Percentiles rank a stretch among this genome's conserved stretches.
These are phyloP conservation scores for Metacarcinus magister DNA, from an alignment of 2,888 invertebrate species.

Conservation along the genomic window DNA sequence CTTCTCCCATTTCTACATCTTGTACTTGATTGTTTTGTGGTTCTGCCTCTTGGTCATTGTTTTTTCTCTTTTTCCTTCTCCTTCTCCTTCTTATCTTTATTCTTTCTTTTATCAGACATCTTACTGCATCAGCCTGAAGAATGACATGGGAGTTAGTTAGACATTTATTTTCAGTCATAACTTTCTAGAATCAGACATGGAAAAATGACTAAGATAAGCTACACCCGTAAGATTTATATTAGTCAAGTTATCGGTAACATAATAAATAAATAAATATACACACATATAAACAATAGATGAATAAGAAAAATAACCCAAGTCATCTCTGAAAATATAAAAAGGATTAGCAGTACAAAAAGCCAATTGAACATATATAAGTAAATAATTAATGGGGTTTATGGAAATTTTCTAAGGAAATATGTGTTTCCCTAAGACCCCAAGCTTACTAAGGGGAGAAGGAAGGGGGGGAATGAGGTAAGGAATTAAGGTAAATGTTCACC, in stretches of 20 bases:
- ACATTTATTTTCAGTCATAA: background rate
- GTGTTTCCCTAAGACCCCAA: too few species aligned
- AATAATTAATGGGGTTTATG: too few species aligned
- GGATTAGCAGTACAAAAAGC: background rate
- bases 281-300: background rate
- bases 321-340: background rate
- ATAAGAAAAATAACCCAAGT: background rate
- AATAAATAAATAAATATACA: background rate
- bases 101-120: conserved; percentile 37
- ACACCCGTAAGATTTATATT: too few species aligned
- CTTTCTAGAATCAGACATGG: background rate
- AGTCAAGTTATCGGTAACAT: background rate
- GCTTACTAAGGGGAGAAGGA: too few species aligned
- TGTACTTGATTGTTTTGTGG: conserved; percentile 62
- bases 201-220: background rate
- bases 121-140: conserved; percentile 10
- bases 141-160: background rate
- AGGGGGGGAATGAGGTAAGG: too few species aligned
- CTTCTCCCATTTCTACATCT: conserved; percentile 78
- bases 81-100: conserved; percentile 56
- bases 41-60: conserved; percentile 59
- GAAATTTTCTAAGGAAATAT: too few species aligned
- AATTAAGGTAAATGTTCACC: too few species aligned
- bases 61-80: conserved; percentile 54
- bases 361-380: too few species aligned